Conservation (phyloP, 2,888 invertebrate species). For the Ferdinandea cuprea region DNA sequence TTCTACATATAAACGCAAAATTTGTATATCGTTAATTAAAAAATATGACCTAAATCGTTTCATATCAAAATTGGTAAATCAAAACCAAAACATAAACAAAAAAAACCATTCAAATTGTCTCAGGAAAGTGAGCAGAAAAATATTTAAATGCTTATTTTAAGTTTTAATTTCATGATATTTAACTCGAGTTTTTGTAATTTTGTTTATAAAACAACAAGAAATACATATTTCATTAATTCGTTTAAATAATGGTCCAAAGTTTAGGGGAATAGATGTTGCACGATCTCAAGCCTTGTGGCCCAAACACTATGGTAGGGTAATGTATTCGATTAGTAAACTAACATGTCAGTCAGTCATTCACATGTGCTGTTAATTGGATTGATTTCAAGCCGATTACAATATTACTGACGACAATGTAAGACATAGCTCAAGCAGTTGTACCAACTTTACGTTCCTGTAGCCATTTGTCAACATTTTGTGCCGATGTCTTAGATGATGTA, state of each 20-base stretch:
- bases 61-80: conserved; percentile 26
- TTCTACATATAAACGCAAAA: conserved; percentile 17
- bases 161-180: neutral
- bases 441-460: too few species aligned
- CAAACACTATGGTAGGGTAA: neutral
- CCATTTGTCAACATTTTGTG: neutral
- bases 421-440: too few species aligned
- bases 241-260: conserved; percentile 1
- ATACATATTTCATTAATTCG: neutral
- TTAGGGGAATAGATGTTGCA: neutral
- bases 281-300: neutral
- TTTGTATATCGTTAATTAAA: conserved; percentile 15
- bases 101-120: too few species aligned
- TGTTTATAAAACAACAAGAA: neutral
- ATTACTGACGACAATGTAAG: too few species aligned
- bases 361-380: too few species aligned
- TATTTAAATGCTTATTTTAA: conserved; percentile 16
- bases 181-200: neutral
- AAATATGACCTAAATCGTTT: conserved; percentile 48
- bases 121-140: neutral
- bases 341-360: too few species aligned
- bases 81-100: too few species aligned
- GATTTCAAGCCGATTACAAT: too few species aligned
- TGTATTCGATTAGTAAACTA: neutral
- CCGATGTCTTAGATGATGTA: neutral